These are phyloP conservation scores for Euleptes europaea DNA, from an alignment of 2,113 vertebrate species.

Conservation along the genomic window DNA sequence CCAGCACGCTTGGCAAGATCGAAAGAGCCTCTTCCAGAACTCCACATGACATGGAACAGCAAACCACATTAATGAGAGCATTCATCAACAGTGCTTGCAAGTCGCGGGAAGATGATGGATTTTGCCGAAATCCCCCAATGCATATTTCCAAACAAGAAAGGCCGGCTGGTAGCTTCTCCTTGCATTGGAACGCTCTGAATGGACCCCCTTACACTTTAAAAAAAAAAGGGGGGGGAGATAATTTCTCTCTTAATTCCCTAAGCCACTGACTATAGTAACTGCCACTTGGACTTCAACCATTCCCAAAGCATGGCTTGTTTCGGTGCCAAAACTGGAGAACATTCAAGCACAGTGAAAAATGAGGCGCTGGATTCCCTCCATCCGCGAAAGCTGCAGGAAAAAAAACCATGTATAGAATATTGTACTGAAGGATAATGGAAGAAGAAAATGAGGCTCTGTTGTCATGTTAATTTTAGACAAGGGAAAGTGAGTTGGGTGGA, in stretches of 20 bases:
- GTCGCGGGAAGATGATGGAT: slow-evolving; percentile 12
- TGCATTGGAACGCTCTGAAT: background rate
- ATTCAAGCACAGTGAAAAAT: background rate
- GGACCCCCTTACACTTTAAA: too few species aligned
- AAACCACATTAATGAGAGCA: slow-evolving; percentile 4
- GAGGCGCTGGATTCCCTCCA: background rate
- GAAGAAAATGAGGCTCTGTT: background rate
- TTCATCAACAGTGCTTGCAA: slow-evolving; percentile 5
- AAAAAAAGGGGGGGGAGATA: background rate
- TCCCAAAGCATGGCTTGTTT: background rate
- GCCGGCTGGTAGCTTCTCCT: background rate
- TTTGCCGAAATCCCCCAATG: background rate
- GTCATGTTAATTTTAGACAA: background rate
- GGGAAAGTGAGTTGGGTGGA: background rate
- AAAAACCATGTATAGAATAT: background rate
- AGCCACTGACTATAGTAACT: background rate
- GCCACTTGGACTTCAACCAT: background rate
- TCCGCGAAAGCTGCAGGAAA: background rate
- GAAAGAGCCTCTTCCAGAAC: background rate
- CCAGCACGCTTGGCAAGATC: background rate
- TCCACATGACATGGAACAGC: slow-evolving; percentile 21
- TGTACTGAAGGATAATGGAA: background rate
- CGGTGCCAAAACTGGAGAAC: background rate
- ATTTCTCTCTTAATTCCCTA: background rate
- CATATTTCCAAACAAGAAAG: background rate